phyloP scores from a whole-genome alignment of 2,113 vertebrate genomes.

The Rhinichthys klamathensis region DNA sequence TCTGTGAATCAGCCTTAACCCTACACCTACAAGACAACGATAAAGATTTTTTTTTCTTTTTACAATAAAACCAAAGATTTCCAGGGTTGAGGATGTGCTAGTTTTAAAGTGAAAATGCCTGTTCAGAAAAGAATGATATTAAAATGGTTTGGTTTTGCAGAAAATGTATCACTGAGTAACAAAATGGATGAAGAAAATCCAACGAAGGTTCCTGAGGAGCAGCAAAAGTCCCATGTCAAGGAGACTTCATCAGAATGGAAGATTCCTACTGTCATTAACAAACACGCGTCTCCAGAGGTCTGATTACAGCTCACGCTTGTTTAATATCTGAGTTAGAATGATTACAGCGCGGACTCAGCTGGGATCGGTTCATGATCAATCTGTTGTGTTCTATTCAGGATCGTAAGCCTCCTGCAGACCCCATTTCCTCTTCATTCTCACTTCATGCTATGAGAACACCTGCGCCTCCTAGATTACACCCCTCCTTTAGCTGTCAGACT shows the following conservation, averaged over 20 bases:
- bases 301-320: neutral
- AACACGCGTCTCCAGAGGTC: slow-evolving; percentile 73
- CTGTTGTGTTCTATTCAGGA: slow-evolving; percentile 63
- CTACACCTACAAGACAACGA: neutral
- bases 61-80: neutral
- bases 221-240: slow-evolving; percentile 55
- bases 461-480: slow-evolving; percentile 63
- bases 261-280: slow-evolving; percentile 60
- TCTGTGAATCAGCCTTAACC: neutral
- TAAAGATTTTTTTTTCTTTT: neutral
- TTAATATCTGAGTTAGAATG: neutral
- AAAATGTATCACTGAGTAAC: slow-evolving; percentile 33
- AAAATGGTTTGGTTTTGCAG: slow-evolving; percentile 37
- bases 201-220: slow-evolving; percentile 54
- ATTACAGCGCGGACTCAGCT: neutral
- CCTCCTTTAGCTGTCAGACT: slow-evolving; percentile 75
- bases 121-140: neutral
- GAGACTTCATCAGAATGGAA: slow-evolving; percentile 71
- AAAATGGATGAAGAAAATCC: slow-evolving; percentile 59
- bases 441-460: slow-evolving; percentile 71
- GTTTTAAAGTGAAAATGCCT: neutral
- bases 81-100: neutral
- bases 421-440: slow-evolving; percentile 59
- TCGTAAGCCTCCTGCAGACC: slow-evolving; percentile 71
- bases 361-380: neutral